Conservation (phyloP, 1,140 invertebrate genomes). For the Campoletis sonorensis region DNA sequence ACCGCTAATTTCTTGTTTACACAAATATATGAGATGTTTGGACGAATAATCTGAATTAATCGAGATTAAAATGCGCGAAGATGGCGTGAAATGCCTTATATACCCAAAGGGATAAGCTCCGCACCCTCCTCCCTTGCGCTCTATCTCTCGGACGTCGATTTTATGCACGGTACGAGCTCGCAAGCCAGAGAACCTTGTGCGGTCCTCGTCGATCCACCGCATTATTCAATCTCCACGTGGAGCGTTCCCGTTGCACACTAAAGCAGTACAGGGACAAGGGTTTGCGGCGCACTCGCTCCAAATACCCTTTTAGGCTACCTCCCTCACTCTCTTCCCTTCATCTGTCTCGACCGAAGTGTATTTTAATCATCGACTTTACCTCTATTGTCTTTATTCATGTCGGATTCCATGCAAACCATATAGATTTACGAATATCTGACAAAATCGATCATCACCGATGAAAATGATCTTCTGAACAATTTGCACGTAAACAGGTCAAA, state of each 20-base stretch:
- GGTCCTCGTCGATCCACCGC: constrained; percentile 3
- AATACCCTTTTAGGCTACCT: neutral
- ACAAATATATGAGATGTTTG: too few relatives aligned
- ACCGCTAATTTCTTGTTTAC: too few relatives aligned
- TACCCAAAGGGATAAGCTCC: too few relatives aligned
- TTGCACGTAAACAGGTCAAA: too few relatives aligned
- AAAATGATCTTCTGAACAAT: too few relatives aligned
- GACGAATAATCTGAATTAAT: too few relatives aligned
- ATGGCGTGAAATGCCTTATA: too few relatives aligned
- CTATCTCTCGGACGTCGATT: neutral
- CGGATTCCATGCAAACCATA: neutral
- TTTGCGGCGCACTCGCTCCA: neutral
- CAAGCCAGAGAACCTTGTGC: neutral
- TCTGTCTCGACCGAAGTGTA: neutral
- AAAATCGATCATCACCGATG: too few relatives aligned
- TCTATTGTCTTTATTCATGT: neutral
- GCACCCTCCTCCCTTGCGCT: neutral
- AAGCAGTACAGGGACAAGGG: neutral
- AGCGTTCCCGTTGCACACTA: neutral
- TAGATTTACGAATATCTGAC: too few relatives aligned
- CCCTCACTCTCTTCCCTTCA: neutral
- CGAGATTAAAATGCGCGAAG: too few relatives aligned
- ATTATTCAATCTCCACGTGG: neutral
- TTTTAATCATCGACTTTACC: constrained; percentile 2
- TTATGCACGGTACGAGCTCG: neutral